Base-by-base conservation (phyloP, 2,797 vertebrate species). In the Gymnoscopelus braueri region DNA sequence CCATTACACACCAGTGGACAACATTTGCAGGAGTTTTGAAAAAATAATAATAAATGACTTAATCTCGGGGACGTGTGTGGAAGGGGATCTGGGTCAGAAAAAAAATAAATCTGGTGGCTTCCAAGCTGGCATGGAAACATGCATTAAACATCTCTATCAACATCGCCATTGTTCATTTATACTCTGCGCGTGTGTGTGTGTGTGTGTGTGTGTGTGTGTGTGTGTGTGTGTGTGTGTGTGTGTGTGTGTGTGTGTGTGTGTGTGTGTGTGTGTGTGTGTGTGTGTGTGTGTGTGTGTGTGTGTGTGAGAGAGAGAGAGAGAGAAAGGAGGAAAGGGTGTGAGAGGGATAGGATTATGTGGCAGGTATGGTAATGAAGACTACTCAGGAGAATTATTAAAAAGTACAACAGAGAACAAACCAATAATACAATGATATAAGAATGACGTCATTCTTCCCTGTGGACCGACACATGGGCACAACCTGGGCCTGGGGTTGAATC, bases 1-100 rank as follows among this genome's bases (percentile, higher is more conserved):
- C 89, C 78, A 91, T 93, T 92, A 90, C 90, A 90, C 89, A 91
- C 91, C 91, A 91, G 87, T 90, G 88, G 89, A 87, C 89, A 91
- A 82, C 87, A 93, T 91, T 92, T 91, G 88, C 88, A 88, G 89
- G 74, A 87, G 78, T 77, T 74, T 72, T 75, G 81, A 85, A 79
- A 80, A 87, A 87, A 70, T 77, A 81, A 80, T 80, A 91, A 92
- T 91, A 92, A 93, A 93, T 92, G 84, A 89, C 89, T 93, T 93
- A 90, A 92, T 92, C 92, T 92, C 84, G 86, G 84, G 87, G 83
- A 88, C 86, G 86, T 57, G 72, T 83, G 66, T 72, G 72, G 77
- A 86, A 85, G 89, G 84, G 82, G 88, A 94, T 90, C 80, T 94
- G 83, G 92, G 93, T 92, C 92, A 91, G 71, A 84, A 24, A 9